phyloP scores from a whole-genome alignment of 2,797 vertebrate genomes.

The Nasua narica region DNA sequence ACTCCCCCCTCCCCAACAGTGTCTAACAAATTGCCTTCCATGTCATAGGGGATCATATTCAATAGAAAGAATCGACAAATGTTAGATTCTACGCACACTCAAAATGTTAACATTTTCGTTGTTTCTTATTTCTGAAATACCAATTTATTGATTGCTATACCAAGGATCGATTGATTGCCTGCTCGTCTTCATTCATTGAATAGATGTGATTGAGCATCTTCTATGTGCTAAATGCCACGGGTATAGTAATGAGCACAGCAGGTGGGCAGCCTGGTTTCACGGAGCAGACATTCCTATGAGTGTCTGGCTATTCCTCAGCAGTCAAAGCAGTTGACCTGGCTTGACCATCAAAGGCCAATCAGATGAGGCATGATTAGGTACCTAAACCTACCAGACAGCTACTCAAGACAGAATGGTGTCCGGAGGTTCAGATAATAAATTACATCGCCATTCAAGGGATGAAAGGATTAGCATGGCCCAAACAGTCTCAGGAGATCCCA shows the following conservation, averaged over 20 bases:
- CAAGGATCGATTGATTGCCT: not conserved
- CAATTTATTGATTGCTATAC: not conserved
- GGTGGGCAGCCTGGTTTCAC: not conserved
- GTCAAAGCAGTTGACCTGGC: not conserved
- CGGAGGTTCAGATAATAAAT: not conserved
- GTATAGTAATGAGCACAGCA: not conserved
- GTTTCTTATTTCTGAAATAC: not conserved
- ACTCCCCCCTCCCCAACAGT: not conserved
- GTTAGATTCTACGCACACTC: not conserved
- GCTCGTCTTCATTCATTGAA: not conserved
- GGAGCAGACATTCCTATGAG: not conserved
- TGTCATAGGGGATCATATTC: not conserved
- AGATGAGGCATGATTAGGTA: not conserved
- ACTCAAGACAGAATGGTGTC: not conserved
- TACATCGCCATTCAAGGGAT: not conserved
- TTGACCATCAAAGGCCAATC: not conserved
- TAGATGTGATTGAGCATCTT: not conserved
- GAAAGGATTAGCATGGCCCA: not conserved
- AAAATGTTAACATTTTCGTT: slow-evolving; percentile 3
- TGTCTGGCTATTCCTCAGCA: not conserved
- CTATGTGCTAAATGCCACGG: too few species aligned
- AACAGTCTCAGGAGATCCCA: not conserved
- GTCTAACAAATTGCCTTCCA: not conserved
- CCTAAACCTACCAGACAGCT: not conserved
- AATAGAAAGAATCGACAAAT: not conserved